Percentiles rank a stretch among this genome's conserved stretches.
Evolutionary conservation across 2,113 vertebrate species (phyloP).

Genomic region (Brachypteracias leptosomus): DNA sequence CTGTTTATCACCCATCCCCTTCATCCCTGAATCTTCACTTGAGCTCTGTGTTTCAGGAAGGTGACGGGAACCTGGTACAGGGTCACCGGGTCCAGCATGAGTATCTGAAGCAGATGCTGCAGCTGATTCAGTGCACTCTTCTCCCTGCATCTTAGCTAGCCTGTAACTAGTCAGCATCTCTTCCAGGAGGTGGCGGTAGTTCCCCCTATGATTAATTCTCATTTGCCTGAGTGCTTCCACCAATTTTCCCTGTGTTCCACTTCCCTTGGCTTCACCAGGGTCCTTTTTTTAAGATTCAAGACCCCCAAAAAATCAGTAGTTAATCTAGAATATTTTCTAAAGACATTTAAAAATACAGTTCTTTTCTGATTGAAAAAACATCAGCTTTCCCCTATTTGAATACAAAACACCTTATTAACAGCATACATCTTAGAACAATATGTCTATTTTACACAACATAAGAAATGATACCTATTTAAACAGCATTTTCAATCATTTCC

Average conservation of each 20-base stretch:
- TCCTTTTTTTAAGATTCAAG: conserved; percentile 89
- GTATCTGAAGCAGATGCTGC: conserved; percentile 61
- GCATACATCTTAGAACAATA: not conserved
- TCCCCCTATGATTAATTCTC: conserved; percentile 96
- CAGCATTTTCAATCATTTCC: not conserved
- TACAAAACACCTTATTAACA: not conserved
- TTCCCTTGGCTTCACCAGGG: conserved; percentile 78
- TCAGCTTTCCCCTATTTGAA: not conserved
- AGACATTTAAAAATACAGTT: not conserved
- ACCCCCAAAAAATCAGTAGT: conserved; percentile 82
- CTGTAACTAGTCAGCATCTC: conserved; percentile 90
- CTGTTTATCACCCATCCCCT: conserved; percentile 44
- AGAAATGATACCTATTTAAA: not conserved
- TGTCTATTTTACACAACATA: not conserved
- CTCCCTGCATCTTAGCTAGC: conserved; percentile 80
- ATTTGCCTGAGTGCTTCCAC: conserved; percentile 96
- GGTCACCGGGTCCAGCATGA: conserved; percentile 36
- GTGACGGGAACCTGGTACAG: conserved; percentile 56
- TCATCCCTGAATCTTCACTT: conserved; percentile 72
- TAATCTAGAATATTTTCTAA: conserved; percentile 69
- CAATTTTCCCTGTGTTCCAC: conserved; percentile 88
- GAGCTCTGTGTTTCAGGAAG: conserved; percentile 68
- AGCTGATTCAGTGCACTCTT: conserved; percentile 68
- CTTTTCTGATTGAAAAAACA: not conserved
- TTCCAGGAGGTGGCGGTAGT: conserved; percentile 95